phyloP scores from a whole-genome alignment of 2,797 vertebrate species.

The Megaceryle alcyon region DNA sequence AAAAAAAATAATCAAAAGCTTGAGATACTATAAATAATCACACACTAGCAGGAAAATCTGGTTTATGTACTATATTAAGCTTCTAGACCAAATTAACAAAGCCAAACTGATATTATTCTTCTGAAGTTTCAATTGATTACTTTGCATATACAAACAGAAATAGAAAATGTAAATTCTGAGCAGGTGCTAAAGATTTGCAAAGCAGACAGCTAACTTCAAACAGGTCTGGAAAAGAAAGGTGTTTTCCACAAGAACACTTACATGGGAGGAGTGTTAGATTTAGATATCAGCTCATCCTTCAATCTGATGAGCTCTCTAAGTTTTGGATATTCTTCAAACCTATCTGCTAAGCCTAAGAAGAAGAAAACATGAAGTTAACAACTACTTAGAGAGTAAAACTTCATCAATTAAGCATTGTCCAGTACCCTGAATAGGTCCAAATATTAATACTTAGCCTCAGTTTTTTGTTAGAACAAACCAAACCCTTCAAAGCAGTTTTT shows the following conservation, averaged over 20 bases:
- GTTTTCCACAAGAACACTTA: constrained; percentile 76
- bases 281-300: constrained; percentile 95
- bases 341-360: constrained; percentile 90
- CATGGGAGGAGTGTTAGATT: constrained; percentile 97
- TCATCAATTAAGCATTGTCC: background rate
- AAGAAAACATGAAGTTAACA: constrained; percentile 60
- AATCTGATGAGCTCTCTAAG: constrained; percentile 95
- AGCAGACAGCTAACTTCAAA: constrained; percentile 48
- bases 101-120: background rate
- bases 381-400: constrained; percentile 33
- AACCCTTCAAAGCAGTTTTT: background rate
- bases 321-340: constrained; percentile 99
- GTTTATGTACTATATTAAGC: background rate
- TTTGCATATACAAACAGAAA: constrained; percentile 25
- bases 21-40: background rate
- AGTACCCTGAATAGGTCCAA: background rate
- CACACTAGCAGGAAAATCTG: background rate
- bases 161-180: constrained; percentile 9
- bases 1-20: background rate
- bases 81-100: background rate
- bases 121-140: background rate
- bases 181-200: constrained; percentile 20
- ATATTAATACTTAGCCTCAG: background rate
- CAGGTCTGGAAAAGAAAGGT: constrained; percentile 36
- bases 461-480: background rate